Evolutionary conservation across 2,113 vertebrate species (phyloP).

Genomic region (Brachyistius frenatus): DNA sequence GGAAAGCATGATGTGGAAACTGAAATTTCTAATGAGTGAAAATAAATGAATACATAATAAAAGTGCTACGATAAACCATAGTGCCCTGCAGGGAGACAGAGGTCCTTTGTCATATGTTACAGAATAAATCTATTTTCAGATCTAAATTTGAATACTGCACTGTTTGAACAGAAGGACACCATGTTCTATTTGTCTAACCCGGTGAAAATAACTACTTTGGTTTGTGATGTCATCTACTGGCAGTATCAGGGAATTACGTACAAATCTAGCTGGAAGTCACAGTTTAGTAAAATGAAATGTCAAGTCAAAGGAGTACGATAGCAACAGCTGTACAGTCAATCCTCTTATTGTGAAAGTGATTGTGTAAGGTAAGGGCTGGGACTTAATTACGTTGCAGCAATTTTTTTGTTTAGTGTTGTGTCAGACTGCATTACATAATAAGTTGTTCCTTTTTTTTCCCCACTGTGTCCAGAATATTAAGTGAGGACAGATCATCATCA

Average conservation of each 20-base stretch:
- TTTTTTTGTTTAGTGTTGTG: neutral
- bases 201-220: neutral
- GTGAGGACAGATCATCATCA: neutral
- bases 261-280: neutral
- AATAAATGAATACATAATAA: too few species aligned
- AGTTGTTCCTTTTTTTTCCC: neutral
- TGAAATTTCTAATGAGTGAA: neutral
- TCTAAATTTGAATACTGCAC: neutral
- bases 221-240: slow-evolving; percentile 48
- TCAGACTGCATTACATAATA: neutral
- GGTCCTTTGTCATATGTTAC: neutral
- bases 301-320: too few species aligned
- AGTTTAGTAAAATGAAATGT: neutral
- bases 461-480: neutral
- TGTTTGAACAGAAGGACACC: slow-evolving; percentile 27
- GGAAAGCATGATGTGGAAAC: neutral
- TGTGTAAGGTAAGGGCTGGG: too few species aligned
- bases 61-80: neutral
- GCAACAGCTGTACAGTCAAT: slow-evolving; percentile 10
- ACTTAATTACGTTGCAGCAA: too few species aligned
- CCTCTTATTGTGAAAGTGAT: too few species aligned
- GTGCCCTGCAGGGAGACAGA: neutral
- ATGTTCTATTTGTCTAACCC: slow-evolving; percentile 6
- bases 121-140: slow-evolving; percentile 10
- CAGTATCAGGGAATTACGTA: slow-evolving; percentile 1